These are phyloP conservation scores for Gambusia holbrooki DNA, from an alignment of 2,113 vertebrate species.

Conservation along the genomic window DNA sequence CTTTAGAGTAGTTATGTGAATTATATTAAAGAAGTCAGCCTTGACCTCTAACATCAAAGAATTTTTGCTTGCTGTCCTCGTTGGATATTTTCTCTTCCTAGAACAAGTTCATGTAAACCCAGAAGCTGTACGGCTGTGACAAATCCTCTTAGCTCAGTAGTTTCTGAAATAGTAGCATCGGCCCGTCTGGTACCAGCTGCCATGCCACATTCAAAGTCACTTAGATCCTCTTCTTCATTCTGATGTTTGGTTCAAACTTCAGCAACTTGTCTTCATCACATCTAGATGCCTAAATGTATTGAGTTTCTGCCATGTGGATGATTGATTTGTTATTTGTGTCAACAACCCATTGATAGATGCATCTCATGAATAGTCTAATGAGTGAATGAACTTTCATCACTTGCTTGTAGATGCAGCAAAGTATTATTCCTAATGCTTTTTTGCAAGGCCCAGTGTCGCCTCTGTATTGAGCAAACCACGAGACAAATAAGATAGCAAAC, in stretches of 20 bases:
- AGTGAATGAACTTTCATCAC: too few species aligned
- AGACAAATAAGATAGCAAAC: too few species aligned
- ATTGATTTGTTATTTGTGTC: background rate
- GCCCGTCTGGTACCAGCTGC: background rate
- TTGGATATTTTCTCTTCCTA: background rate
- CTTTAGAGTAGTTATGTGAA: too few species aligned
- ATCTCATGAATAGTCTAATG: background rate
- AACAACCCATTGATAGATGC: background rate
- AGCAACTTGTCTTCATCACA: background rate
- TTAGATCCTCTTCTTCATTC: background rate
- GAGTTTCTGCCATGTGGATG: background rate
- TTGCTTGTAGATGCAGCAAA: too few species aligned
- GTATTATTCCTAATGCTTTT: too few species aligned
- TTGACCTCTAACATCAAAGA: background rate
- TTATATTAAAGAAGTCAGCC: too few species aligned
- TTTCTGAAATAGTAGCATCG: background rate
- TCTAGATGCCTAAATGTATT: background rate
- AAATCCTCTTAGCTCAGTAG: background rate
- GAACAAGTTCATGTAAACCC: background rate
- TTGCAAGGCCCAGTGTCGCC: too few species aligned
- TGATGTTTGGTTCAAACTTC: background rate
- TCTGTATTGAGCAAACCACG: too few species aligned
- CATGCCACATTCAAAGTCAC: background rate
- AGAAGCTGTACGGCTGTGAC: background rate
- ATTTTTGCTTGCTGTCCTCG: background rate